Evolutionary conservation across 2,797 vertebrate species (phyloP).

Genomic region (Todus mexicanus): DNA sequence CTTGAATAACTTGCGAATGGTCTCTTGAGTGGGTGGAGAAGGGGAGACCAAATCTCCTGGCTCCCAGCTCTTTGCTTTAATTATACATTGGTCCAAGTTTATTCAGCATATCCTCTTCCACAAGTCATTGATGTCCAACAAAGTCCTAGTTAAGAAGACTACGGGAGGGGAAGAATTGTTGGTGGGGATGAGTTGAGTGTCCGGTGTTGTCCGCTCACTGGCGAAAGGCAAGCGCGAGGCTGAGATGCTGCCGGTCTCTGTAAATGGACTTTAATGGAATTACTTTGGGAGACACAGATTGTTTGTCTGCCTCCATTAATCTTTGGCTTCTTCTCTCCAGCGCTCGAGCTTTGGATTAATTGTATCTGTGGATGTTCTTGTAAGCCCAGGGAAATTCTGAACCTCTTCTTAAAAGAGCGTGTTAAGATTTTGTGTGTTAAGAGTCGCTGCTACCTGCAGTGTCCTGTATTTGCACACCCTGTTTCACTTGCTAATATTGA

Average conservation of each 20-base stretch:
- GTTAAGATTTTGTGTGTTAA: neutral
- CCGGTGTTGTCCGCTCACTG: neutral
- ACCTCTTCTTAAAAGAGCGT: neutral
- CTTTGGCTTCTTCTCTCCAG: slow-evolving; percentile 24
- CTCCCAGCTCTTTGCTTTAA: neutral
- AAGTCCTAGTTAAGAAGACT: neutral
- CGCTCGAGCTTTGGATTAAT: slow-evolving; percentile 13
- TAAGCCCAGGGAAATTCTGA: neutral
- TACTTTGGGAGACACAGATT: neutral
- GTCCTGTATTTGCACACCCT: neutral
- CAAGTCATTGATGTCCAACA: neutral
- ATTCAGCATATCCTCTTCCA: neutral
- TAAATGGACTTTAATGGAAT: slow-evolving; percentile 35
- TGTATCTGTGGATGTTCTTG: neutral
- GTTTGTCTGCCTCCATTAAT: slow-evolving; percentile 33
- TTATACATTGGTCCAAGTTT: neutral
- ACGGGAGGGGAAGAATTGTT: neutral
- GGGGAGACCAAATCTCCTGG: neutral
- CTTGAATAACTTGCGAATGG: neutral
- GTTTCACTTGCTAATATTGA: neutral
- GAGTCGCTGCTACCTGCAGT: neutral
- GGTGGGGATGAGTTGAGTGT: neutral
- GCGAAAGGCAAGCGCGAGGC: neutral
- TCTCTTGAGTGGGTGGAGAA: neutral
- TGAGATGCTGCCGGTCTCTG: slow-evolving; percentile 5